Conservation (phyloP, 2,888 invertebrate species). For the Mythimna ferrago region DNA sequence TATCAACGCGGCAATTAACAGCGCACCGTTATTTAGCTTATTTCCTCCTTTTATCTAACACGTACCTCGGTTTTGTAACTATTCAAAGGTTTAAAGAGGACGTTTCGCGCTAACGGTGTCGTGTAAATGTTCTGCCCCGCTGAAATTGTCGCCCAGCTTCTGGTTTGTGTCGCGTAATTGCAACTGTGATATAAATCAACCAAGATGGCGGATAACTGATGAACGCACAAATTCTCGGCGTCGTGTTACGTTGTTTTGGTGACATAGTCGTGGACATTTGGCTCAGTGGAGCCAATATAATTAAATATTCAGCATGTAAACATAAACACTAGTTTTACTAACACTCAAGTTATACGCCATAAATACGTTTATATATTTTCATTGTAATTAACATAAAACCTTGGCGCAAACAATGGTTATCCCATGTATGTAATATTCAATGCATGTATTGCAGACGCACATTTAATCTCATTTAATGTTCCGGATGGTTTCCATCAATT, state of each 20-base stretch:
- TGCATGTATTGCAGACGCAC: conserved; percentile 30
- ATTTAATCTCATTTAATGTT: conserved; percentile 36
- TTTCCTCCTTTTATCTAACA: conserved; percentile 69
- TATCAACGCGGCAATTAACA: conserved; percentile 52
- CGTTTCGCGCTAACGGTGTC: conserved; percentile 55
- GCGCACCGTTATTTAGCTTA: conserved; percentile 52
- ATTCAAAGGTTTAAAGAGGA: conserved; percentile 32
- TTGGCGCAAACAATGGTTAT: conserved; percentile 48
- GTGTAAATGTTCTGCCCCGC: conserved; percentile 36
- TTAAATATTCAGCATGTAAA: conserved; percentile 30
- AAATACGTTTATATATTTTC: conserved; percentile 26
- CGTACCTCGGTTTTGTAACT: conserved; percentile 16
- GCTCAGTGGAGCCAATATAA: conserved; percentile 25
- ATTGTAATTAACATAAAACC: conserved; percentile 50
- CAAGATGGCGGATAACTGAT: conserved; percentile 60
- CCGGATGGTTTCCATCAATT: conserved; percentile 50
- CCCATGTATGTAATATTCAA: conserved; percentile 40
- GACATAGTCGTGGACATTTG: conserved; percentile 43
- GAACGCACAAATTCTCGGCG: conserved; percentile 45
- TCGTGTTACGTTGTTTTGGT: conserved; percentile 54
- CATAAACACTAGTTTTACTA: conserved; percentile 35
- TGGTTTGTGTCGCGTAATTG: conserved; percentile 69
- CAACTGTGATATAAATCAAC: conserved; percentile 67
- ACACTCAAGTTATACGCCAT: conserved; percentile 18
- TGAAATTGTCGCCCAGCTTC: conserved; percentile 48